Base-by-base conservation (phyloP, 2,888 invertebrate species). In the Formica aserva region DNA sequence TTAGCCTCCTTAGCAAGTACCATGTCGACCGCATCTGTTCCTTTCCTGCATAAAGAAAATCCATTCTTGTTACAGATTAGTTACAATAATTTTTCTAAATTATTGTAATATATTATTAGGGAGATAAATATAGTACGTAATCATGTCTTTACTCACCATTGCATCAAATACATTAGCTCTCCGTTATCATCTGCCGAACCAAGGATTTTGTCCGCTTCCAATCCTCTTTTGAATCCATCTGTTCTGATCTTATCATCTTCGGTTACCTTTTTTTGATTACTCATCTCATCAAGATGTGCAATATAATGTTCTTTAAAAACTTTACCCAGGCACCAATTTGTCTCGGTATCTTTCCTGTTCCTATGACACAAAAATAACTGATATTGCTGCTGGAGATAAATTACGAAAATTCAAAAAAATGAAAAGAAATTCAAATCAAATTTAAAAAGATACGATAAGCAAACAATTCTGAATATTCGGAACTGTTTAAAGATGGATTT, bases 131-230 rank as follows among this genome's bases (percentile, higher is more conserved):
- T 45, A 15, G 3, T 11, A 6, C 6, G 4, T 1, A n/a, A 13
- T 38, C 4, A n/a, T 9, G 3, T 26, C 57, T 13, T 55, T 35
- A 93, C 95, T 93, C 95, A 97, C 99, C 99, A 99, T 95, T 98
- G 98, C 92, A 99, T 97, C 38, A 99, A 95, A 94, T 98, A 99
- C 96, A 97, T 98, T 0, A 98, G 95, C 92, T 97, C 97, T 0
- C 98, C 98, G 91, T 97, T 97, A n/a, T 97, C 97, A 92, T 98
- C 97, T 26, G 98, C 98, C 0, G 98, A 98, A 3, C 98, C 98
- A 83, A 98, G 97, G 78, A 99, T 98, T 94, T 97, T 97, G 84
- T 98, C 97, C 38, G 98, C 97, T 85, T 97, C 96, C 11, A 98
- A 94, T 0, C 97, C 97, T 66, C 98, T 95, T 65, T 97, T 97